Evolutionary conservation across 2,113 vertebrate species (phyloP).

Genomic region (Vidua macroura): DNA sequence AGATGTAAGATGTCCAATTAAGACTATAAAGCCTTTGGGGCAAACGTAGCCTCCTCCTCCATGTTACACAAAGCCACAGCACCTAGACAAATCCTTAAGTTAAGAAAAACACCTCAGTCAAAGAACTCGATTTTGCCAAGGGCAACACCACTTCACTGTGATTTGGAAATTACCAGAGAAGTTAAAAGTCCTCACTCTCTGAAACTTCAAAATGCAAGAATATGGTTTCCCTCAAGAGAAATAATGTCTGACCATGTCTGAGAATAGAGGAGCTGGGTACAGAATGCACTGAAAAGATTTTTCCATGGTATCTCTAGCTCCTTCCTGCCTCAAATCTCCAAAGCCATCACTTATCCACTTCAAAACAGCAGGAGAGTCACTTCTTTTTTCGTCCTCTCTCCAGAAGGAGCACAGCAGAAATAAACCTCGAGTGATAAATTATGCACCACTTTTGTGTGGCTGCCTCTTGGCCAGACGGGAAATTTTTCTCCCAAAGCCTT

Average conservation of each 20-base stretch:
- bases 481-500: slow-evolving; percentile 69
- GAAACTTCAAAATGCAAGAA: slow-evolving; percentile 16
- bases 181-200: not conserved
- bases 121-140: slow-evolving; percentile 1
- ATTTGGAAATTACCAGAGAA: not conserved
- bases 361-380: slow-evolving; percentile 9
- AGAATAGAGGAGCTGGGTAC: not conserved
- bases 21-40: not conserved
- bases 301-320: not conserved
- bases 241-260: not conserved
- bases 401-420: slow-evolving; percentile 58
- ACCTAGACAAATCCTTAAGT: not conserved
- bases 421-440: slow-evolving; percentile 73
- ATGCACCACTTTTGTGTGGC: slow-evolving; percentile 73
- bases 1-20: slow-evolving; percentile 1
- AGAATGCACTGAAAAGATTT: slow-evolving; percentile 1
- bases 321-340: slow-evolving; percentile 25
- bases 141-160: not conserved
- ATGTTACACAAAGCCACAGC: not conserved
- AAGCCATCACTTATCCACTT: slow-evolving; percentile 38
- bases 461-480: slow-evolving; percentile 72
- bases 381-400: slow-evolving; percentile 40
- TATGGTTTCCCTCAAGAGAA: not conserved
- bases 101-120: not conserved
- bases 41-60: not conserved